Percentiles rank a stretch among this genome's conserved stretches.
phyloP scores from a whole-genome alignment of 2,113 vertebrate genomes.

The Bubo bubo region DNA sequence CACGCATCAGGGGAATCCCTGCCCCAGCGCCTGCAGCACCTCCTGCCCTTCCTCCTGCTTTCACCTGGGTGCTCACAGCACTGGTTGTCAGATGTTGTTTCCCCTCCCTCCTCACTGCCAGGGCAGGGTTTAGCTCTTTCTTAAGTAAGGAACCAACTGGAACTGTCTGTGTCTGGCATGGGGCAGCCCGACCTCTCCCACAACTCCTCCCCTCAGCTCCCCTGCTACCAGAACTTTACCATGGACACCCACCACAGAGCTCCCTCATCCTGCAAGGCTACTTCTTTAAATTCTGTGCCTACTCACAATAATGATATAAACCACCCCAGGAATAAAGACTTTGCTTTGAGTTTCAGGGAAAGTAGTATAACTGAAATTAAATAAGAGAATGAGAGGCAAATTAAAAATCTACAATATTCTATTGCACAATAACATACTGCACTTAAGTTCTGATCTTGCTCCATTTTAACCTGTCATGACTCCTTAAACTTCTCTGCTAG shows the following conservation, averaged over 20 bases:
- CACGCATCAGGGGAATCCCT: neutral
- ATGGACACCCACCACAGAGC: neutral
- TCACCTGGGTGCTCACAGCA: neutral
- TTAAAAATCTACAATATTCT: neutral
- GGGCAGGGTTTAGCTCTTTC: neutral
- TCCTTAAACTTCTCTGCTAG: neutral
- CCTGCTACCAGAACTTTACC: neutral
- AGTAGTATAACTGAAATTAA: neutral
- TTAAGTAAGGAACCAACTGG: neutral
- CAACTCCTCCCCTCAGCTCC: neutral
- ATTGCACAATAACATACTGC: neutral
- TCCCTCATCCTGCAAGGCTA: neutral
- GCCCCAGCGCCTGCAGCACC: accelerated
- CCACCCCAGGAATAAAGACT: neutral
- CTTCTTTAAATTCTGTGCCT: neutral
- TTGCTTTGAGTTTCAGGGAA: neutral
- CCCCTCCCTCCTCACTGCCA: neutral
- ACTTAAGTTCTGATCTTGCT: neutral
- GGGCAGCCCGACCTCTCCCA: neutral
- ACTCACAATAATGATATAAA: neutral
- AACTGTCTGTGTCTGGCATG: accelerated
- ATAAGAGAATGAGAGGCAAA: neutral
- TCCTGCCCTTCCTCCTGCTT: neutral
- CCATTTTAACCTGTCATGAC: neutral
- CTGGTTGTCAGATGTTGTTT: neutral